Evolutionary conservation across 1,140 invertebrate genomes (phyloP), one percentile per base, ranked within the genome.

Genomic region (Glossosoma conforme): DNA sequence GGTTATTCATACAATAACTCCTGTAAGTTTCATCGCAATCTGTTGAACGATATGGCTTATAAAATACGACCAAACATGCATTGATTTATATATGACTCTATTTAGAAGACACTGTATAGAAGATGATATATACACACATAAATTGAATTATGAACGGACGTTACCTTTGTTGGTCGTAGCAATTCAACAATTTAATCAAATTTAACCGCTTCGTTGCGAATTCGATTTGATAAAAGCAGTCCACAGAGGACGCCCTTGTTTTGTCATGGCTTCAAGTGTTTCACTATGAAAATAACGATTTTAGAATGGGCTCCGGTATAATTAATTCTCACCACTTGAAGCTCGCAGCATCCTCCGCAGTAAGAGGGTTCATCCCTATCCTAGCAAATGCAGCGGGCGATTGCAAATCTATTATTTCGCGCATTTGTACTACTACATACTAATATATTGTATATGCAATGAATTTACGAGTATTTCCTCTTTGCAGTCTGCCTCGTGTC

Each of bases 301-400:
- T 42, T 49, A 49, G 42, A 52, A 38, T 45, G 28, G 35, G 25
- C 22, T 37, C 42, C 41, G 30, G 36, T 25, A 52, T 52, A 57
- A 57, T 57, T 57, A 57, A 57, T 57, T 57, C 41, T 52, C 41
- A 30, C 54, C 54, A 52, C 53, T 55, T 47, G 19, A 52, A 36
- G 42, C 30, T 41, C 43, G 35, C 18, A 42, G 18, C 40, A 33
- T 13, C 32, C 32, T 13, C 32, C 32, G 15, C 32, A 15, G n/a
- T 33, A 11, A 4, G 32, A 15, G 32, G 32, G 3, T 33, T 3
- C n/a, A 4, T 13, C n/a, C 32, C n/a, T 13, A 11, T 15, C 32
- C 32, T 13, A 33, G 32, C 15, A 11, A 14, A 20, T 21, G 21
- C 19, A 28, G 35, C 33, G 32, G 19, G 37, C 54, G 22, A 56